Base-by-base conservation (phyloP, 2,888 invertebrate genomes). In the Tryphoninae sp. region DNA sequence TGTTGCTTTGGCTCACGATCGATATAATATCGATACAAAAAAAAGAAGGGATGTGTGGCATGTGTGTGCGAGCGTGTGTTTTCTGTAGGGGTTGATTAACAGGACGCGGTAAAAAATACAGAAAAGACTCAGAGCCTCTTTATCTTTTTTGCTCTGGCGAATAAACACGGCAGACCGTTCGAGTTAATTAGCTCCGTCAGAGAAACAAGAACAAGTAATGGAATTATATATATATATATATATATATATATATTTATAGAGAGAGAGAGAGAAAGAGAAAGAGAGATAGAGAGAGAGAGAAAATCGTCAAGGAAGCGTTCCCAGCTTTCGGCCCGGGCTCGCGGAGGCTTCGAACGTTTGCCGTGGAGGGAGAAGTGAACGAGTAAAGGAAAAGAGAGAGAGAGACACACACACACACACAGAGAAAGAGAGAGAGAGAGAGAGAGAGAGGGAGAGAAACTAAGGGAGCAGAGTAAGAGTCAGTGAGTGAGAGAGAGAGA, bases 271-370 rank as follows among this genome's bases (percentile, higher is more conserved):
- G 33, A 33, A 7, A 33, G 33, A 33, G 33, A 33, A 1, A 33
- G 33, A 33, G 33, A 33, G 33, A 33, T 4, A 33, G 33, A 33
- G 33, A 33, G 33, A 26, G 26, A 33, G 33, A 51, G 72, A 69
- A 62, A 68, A 65, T 71, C 42, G 67, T 67, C 19, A 42, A 51
- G 51, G 51, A 42, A 73, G 53, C 23, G n/a, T 61, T 61, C 33
- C 42, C 67, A 53, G 73, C 68, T 78, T 77, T 69, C 65, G 74
- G 71, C 74, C 77, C 76, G 58, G 76, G 73, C 68, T 80, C 72
- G 67, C 49, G 53, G 68, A 74, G 80, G 78, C 26, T 79, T 78
- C 53, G 55, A 74, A 55, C 49, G 45, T 55, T 75, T 42, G 42
- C 33, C 65, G 19, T 16, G 19, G 16, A 68, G 42, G 26, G 55